Percentiles rank a stretch among this genome's conserved stretches.
Conservation (phyloP, 2,113 vertebrate genomes). For the Rhynchomys soricoides region DNA sequence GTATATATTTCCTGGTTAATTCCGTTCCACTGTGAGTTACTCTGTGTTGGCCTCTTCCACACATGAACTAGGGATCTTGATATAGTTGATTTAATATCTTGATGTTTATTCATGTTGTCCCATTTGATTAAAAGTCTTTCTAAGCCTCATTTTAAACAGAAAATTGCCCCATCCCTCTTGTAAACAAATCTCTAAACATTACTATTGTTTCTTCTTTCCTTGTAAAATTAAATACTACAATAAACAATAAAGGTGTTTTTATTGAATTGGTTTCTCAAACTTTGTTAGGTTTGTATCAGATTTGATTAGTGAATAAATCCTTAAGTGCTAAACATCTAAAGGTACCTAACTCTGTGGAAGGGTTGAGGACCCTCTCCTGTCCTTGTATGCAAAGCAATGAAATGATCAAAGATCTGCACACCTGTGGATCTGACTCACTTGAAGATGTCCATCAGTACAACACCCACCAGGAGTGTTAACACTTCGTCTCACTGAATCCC, state of each 20-base stretch:
- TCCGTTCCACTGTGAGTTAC: background rate
- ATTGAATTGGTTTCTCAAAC: background rate
- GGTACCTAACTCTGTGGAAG: background rate
- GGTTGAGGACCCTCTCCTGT: background rate
- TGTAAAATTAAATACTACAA: conserved; percentile 1
- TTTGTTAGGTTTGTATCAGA: conserved; percentile 36
- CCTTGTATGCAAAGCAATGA: background rate
- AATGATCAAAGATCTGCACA: background rate
- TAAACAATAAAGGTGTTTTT: background rate
- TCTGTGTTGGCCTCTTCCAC: background rate
- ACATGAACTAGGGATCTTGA: background rate
- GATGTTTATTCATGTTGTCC: background rate
- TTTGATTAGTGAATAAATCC: background rate
- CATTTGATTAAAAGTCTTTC: background rate
- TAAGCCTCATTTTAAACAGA: background rate
- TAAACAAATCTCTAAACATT: conserved; percentile 2
- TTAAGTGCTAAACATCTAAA: background rate
- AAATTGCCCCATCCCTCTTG: conserved; percentile 20
- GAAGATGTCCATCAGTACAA: background rate
- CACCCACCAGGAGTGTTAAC: background rate
- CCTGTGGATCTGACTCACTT: background rate
- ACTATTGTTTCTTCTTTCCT: background rate
- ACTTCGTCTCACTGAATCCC: background rate
- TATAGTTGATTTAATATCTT: background rate
- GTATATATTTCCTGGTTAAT: background rate